These are phyloP conservation scores for Eulemur rufifrons DNA, from an alignment of 2,113 vertebrate genomes.

Conservation along the genomic window DNA sequence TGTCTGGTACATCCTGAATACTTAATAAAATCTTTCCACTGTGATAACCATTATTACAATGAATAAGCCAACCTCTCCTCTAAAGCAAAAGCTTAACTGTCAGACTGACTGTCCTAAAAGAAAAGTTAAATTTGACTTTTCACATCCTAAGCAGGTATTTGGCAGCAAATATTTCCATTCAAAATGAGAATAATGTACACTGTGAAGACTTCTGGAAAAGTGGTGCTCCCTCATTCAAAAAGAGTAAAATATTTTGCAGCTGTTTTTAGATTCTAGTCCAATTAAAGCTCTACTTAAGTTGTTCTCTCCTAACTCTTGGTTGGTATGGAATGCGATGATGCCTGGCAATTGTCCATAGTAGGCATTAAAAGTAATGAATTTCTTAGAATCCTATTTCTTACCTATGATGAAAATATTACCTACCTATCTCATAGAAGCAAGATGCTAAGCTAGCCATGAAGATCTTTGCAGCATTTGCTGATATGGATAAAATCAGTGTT, in stretches of 20 bases:
- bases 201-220: neutral
- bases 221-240: neutral
- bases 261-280: neutral
- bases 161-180: slow-evolving; percentile 8
- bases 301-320: slow-evolving; percentile 22
- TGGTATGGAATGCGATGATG: slow-evolving; percentile 25
- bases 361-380: slow-evolving; percentile 45
- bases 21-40: neutral
- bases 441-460: slow-evolving; percentile 71
- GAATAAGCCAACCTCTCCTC: neutral
- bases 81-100: neutral
- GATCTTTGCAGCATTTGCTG: slow-evolving; percentile 35
- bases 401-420: slow-evolving; percentile 64
- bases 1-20: neutral
- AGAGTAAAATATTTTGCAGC: neutral
- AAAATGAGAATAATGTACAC: neutral
- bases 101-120: neutral
- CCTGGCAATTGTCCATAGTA: slow-evolving; percentile 54
- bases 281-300: slow-evolving; percentile 49
- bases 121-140: slow-evolving; percentile 35
- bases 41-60: slow-evolving; percentile 12
- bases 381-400: slow-evolving; percentile 61
- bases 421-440: slow-evolving; percentile 43
- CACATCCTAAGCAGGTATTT: slow-evolving; percentile 17
- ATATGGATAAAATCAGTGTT: slow-evolving; percentile 28